Percentiles rank a stretch among this genome's conserved stretches.
phyloP scores from a whole-genome alignment of 2,888 invertebrate genomes.

The Thera britannica region DNA sequence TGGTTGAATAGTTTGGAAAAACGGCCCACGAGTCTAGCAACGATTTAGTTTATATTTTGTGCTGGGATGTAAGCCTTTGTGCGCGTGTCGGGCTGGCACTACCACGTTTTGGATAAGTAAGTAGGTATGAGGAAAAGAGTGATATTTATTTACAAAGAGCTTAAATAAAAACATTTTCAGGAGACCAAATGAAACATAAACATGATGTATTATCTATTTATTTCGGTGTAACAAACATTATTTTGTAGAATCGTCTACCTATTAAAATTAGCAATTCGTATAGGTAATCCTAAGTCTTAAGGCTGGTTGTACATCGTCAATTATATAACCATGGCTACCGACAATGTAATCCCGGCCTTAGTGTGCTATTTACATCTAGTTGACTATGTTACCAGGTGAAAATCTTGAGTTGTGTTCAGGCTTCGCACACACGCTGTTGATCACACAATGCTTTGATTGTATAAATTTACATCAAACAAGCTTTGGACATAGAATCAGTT shows the following conservation, averaged over 20 bases:
- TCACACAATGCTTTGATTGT: background rate
- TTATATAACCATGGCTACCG: slow-evolving; percentile 36
- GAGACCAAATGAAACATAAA: slow-evolving; percentile 48
- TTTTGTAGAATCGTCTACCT: slow-evolving; percentile 69
- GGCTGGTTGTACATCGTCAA: slow-evolving; percentile 58
- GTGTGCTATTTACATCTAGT: slow-evolving; percentile 48
- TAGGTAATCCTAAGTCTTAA: slow-evolving; percentile 52
- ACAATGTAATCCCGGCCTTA: slow-evolving; percentile 46
- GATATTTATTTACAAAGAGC: background rate
- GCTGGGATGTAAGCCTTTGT: too few relatives aligned
- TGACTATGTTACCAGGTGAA: slow-evolving; percentile 32
- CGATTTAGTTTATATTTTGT: too few relatives aligned
- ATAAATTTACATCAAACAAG: slow-evolving; percentile 8
- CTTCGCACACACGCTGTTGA: slow-evolving; percentile 12
- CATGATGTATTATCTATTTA: slow-evolving; percentile 66
- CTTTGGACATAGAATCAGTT: background rate
- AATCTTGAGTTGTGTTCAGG: slow-evolving; percentile 17
- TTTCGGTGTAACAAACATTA: slow-evolving; percentile 84
- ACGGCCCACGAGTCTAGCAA: too few relatives aligned
- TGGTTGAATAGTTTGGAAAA: too few relatives aligned
- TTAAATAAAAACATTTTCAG: background rate
- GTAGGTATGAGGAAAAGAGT: background rate
- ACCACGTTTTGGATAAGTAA: too few relatives aligned
- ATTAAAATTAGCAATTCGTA: slow-evolving; percentile 67
- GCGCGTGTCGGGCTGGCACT: too few relatives aligned